Conservation (phyloP, 2,797 vertebrate genomes). For the Mormyrus hasselquistii region DNA sequence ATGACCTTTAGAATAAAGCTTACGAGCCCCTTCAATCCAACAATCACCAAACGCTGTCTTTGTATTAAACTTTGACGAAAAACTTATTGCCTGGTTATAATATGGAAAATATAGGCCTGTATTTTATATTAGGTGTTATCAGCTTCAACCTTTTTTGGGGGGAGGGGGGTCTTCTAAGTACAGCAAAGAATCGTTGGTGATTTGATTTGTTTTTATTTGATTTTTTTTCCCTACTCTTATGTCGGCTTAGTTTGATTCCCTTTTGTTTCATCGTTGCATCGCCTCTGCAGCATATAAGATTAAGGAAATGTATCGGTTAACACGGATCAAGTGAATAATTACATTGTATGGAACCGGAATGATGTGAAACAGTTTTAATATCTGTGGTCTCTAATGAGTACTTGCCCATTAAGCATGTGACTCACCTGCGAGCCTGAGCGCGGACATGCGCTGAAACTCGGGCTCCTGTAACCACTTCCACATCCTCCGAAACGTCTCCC, state of each 20-base stretch:
- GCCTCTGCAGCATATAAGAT: not conserved
- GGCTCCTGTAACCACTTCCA: constrained; percentile 99
- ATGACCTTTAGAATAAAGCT: constrained; percentile 27
- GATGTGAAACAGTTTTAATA: not conserved
- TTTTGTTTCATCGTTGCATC: not conserved
- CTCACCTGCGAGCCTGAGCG: constrained; percentile 93
- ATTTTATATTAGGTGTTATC: not conserved
- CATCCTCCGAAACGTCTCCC: constrained; percentile 97
- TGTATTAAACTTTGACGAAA: not conserved
- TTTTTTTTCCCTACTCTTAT: not conserved
- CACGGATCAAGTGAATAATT: not conserved
- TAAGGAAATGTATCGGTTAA: not conserved
- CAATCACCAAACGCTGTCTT: not conserved
- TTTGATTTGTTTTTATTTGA: not conserved
- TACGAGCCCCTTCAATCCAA: constrained; percentile 5
- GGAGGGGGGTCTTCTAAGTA: not conserved
- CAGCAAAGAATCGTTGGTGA: not conserved
- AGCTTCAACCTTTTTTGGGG: not conserved
- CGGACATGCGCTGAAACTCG: constrained; percentile 96
- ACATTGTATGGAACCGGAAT: not conserved
- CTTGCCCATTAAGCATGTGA: constrained; percentile 28
- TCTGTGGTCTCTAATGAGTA: not conserved
- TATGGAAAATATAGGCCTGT: not conserved
- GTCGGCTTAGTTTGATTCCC: not conserved
- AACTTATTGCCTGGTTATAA: not conserved